Conservation (phyloP, 1,140 invertebrate species). For the Orchesella cincta region DNA sequence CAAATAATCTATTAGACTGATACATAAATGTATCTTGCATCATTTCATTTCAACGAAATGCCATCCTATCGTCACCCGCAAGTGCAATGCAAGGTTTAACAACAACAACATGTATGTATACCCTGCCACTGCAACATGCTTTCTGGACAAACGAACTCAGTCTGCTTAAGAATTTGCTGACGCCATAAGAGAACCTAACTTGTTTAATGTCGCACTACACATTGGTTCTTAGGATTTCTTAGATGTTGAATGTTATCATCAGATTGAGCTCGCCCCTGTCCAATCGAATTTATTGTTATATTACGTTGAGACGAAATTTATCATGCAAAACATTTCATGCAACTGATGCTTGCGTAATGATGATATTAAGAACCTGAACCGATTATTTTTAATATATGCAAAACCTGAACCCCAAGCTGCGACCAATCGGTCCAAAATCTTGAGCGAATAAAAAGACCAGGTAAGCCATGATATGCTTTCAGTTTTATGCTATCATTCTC, state of each 20-base stretch:
- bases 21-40: background rate
- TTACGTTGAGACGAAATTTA: background rate
- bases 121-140: background rate
- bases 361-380: background rate
- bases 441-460: background rate
- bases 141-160: background rate
- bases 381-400: background rate
- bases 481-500: too few species aligned
- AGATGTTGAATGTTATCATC: too few species aligned
- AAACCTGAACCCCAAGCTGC: slow-evolving; percentile 2
- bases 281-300: background rate
- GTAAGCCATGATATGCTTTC: background rate
- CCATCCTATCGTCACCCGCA: background rate
- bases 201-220: background rate
- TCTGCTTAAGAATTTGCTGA: background rate
- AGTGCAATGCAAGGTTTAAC: background rate
- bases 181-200: background rate
- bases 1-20: too few species aligned
- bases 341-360: background rate
- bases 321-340: background rate
- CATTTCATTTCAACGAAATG: background rate
- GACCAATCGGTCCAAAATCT: slow-evolving; percentile 1
- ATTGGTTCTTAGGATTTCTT: too few species aligned
- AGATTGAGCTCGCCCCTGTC: too few species aligned
- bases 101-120: background rate